phyloP scores from a whole-genome alignment of 2,113 vertebrate species.

The Nothoprocta pentlandii region DNA sequence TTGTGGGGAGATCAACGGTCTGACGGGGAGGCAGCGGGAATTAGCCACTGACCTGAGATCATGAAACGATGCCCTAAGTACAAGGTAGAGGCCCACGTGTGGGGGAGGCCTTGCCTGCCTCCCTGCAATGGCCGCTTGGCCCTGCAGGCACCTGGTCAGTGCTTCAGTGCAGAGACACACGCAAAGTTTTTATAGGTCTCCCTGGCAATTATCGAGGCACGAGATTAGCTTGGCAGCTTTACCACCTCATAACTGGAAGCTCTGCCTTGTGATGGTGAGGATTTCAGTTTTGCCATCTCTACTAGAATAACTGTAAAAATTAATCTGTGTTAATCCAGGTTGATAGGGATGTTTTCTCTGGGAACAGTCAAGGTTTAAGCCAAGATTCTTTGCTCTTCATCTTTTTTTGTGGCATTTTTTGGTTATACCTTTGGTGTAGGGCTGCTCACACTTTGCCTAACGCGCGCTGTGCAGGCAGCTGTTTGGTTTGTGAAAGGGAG shows the following conservation, averaged over 20 bases:
- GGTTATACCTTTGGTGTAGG: neutral
- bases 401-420: neutral
- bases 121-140: neutral
- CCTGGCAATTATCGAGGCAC: neutral
- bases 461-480: neutral
- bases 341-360: neutral
- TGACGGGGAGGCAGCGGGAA: neutral
- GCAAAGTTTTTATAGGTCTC: neutral
- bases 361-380: neutral
- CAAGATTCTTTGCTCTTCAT: neutral
- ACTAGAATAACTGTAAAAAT: neutral
- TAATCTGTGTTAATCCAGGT: neutral
- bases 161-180: neutral
- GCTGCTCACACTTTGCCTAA: neutral
- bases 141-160: neutral
- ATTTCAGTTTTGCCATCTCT: neutral
- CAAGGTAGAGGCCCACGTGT: neutral
- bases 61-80: neutral
- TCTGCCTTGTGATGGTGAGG: neutral
- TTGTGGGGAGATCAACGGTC: neutral
- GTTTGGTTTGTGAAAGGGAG: neutral
- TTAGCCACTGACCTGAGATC: neutral
- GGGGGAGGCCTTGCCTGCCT: neutral
- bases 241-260: neutral
- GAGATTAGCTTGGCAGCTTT: constrained; percentile 12